Evolutionary conservation across 2,113 vertebrate species (phyloP).

Genomic region (Vombatus ursinus): DNA sequence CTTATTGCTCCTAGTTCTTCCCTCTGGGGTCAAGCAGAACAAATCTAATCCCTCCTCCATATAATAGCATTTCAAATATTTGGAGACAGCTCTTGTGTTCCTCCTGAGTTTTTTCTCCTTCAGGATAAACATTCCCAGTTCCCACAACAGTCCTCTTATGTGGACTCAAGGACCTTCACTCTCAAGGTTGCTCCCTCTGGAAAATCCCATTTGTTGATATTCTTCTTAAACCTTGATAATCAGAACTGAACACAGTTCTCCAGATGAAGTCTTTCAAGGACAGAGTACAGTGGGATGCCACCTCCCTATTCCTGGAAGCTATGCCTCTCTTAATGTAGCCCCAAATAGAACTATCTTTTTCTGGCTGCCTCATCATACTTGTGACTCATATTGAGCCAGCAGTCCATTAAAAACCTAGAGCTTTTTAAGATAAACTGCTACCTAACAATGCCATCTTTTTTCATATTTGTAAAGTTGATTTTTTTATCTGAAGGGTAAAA

Average conservation of each 20-base stretch:
- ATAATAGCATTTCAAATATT: neutral
- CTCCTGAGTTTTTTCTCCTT: neutral
- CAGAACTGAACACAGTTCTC: neutral
- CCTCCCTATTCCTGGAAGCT: neutral
- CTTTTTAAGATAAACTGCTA: neutral
- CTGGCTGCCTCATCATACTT: neutral
- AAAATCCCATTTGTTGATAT: neutral
- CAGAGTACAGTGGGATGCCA: neutral
- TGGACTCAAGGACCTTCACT: neutral
- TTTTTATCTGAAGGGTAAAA: neutral
- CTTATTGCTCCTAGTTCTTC: neutral
- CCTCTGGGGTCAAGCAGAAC: neutral
- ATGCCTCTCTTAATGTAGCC: neutral
- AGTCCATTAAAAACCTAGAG: neutral
- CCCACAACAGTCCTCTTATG: neutral
- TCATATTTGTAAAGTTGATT: neutral
- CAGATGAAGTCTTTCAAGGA: neutral
- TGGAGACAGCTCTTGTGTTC: neutral
- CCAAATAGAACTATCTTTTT: neutral
- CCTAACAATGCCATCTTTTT: neutral
- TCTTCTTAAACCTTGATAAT: neutral
- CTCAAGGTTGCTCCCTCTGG: neutral
- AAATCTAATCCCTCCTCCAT: neutral
- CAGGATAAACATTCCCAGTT: neutral
- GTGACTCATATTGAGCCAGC: neutral